These are phyloP conservation scores for Gorsachius goisagi DNA, from an alignment of 2,113 vertebrate genomes.

Conservation along the genomic window DNA sequence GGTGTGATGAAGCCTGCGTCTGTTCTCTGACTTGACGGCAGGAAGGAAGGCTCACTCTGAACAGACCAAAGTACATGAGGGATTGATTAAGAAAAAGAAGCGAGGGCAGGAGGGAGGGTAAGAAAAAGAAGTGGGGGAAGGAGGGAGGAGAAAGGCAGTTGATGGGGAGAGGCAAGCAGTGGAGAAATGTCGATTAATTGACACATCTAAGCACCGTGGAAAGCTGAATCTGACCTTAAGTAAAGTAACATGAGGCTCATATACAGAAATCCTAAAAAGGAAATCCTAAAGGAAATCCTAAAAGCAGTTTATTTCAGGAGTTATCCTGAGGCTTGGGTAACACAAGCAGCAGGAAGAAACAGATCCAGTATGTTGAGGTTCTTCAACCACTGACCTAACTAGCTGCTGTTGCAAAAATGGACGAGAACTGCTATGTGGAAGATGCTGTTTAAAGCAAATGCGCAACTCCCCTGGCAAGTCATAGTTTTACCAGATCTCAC, in stretches of 20 bases:
- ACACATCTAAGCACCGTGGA: not conserved
- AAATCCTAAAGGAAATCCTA: conserved; percentile 33
- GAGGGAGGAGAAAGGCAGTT: not conserved
- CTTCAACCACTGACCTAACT: not conserved
- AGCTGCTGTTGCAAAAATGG: not conserved
- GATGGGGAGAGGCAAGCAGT: not conserved
- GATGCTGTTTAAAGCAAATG: not conserved
- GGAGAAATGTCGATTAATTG: not conserved
- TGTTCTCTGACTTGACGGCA: not conserved
- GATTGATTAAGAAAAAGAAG: conserved; percentile 22
- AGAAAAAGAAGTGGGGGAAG: not conserved
- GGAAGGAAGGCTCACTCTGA: conserved; percentile 15
- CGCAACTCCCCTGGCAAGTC: not conserved
- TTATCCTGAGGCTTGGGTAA: not conserved
- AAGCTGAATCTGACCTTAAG: conserved; percentile 3
- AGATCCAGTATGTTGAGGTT: not conserved
- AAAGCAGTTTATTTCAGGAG: conserved; percentile 25
- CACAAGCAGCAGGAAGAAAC: not conserved
- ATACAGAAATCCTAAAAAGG: not conserved
- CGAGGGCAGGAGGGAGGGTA: not conserved
- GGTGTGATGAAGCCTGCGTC: not conserved
- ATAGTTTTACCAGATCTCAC: not conserved
- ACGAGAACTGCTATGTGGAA: not conserved
- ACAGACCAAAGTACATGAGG: not conserved
- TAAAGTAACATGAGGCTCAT: not conserved